phyloP scores from a whole-genome alignment of 2,888 invertebrate species.

The Scotopteryx bipunctaria region DNA sequence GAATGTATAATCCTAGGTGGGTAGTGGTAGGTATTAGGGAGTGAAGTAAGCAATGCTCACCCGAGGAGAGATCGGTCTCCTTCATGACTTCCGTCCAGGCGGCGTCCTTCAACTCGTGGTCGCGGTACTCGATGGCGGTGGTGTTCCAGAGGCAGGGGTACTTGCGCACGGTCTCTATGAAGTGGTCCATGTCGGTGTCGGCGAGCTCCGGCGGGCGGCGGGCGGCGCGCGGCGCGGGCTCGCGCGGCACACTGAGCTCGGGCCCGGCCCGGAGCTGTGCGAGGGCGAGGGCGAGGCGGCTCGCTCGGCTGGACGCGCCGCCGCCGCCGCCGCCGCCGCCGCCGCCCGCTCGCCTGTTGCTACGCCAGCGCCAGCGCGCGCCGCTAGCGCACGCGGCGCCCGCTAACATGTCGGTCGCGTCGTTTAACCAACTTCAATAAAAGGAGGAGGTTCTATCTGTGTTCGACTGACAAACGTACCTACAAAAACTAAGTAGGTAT shows the following conservation, averaged over 20 bases:
- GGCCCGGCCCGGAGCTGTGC: not conserved
- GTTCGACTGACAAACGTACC: too few relatives aligned
- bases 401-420: too few relatives aligned
- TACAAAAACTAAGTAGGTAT: too few relatives aligned
- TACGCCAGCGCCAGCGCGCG: not conserved
- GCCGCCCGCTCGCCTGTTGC: conserved; percentile 7
- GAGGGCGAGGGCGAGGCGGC: conserved; percentile 19
- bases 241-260: conserved; percentile 35
- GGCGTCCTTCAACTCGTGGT: conserved; percentile 79
- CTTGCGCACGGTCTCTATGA: conserved; percentile 73
- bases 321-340: conserved; percentile 26
- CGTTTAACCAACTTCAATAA: too few relatives aligned
- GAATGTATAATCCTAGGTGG: too few relatives aligned
- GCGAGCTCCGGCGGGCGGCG: conserved; percentile 38
- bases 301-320: conserved; percentile 20
- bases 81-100: conserved; percentile 78
- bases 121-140: conserved; percentile 75
- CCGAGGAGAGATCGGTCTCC: conserved; percentile 73
- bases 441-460: too few relatives aligned
- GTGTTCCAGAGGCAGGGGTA: conserved; percentile 80
- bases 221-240: conserved; percentile 40
- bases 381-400: too few relatives aligned
- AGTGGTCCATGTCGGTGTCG: conserved; percentile 65
- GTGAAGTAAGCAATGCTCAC: too few relatives aligned
- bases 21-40: too few relatives aligned